phyloP scores from a whole-genome alignment of 92 coral and sea anemone species.

The Hydrozoanthus gracilis region DNA sequence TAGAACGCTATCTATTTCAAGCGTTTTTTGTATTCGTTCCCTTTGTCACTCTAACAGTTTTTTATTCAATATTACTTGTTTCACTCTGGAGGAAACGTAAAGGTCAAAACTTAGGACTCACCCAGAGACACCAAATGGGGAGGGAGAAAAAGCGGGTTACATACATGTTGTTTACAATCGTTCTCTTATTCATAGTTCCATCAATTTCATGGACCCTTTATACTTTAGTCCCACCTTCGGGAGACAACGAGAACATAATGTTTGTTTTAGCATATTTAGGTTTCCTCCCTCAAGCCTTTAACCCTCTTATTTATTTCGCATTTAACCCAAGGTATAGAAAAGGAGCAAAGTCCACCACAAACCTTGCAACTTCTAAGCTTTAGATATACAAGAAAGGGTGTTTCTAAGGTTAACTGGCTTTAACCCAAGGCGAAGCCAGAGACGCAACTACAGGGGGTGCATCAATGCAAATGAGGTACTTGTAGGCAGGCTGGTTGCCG shows the following conservation, averaged over 20 bases:
- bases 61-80: background rate
- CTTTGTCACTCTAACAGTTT: background rate
- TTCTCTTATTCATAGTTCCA: background rate
- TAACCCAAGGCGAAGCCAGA: too few relatives aligned
- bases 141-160: background rate
- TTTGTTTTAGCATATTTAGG: background rate
- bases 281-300: background rate
- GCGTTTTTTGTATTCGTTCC: background rate
- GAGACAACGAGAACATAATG: background rate
- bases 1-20: background rate
- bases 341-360: background rate
- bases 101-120: background rate
- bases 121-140: background rate
- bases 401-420: too few relatives aligned
- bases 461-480: too few relatives aligned
- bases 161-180: constrained; percentile 1
- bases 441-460: too few relatives aligned
- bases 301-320: background rate
- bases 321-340: constrained; percentile 1
- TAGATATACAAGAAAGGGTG: too few relatives aligned
- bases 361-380: too few relatives aligned
- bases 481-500: too few relatives aligned
- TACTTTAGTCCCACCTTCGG: background rate
- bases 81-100: background rate
- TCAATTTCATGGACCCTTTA: background rate